A percentile compares a stretch with the other conserved stretches of the same genome.
These are phyloP conservation scores for Papilio helenus DNA, from an alignment of 1,140 invertebrate genomes.

Conservation along the genomic window DNA sequence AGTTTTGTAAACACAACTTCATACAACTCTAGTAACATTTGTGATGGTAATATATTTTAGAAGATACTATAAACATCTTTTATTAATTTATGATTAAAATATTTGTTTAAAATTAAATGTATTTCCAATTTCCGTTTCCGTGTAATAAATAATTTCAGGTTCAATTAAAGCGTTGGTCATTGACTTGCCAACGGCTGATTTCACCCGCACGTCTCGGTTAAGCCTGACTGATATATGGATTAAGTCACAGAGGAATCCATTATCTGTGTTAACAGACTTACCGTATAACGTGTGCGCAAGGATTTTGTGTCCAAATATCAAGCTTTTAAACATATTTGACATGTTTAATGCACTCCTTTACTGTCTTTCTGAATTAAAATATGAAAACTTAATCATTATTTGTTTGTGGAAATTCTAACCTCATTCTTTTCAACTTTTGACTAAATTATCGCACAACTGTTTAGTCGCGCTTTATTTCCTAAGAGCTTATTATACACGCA, in stretches of 20 bases:
- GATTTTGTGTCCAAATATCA: neutral
- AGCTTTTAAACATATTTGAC: constrained; percentile 13
- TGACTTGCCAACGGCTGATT: constrained; percentile 36
- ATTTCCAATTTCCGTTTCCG: neutral
- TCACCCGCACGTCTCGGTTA: constrained; percentile 32
- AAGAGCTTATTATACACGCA: too few relatives aligned
- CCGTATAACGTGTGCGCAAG: neutral
- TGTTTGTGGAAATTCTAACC: too few relatives aligned
- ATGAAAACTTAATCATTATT: neutral
- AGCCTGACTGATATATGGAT: constrained; percentile 37
- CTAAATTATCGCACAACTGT: too few relatives aligned
- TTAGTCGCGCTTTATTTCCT: too few relatives aligned
- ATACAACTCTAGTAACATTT: too few relatives aligned
- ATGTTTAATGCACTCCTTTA: neutral
- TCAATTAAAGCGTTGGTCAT: constrained; percentile 29
- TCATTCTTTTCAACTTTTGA: too few relatives aligned
- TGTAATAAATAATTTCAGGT: constrained; percentile 31
- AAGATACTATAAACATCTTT: neutral
- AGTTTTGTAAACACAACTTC: too few relatives aligned
- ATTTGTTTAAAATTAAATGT: neutral
- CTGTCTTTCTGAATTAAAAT: neutral
- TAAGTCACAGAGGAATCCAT: constrained; percentile 26
- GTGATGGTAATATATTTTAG: too few relatives aligned
- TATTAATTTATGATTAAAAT: too few relatives aligned
- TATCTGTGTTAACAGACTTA: constrained; percentile 31